These are phyloP conservation scores for Marmota flaviventris DNA, from an alignment of 2,113 vertebrate genomes.

Conservation along the genomic window DNA sequence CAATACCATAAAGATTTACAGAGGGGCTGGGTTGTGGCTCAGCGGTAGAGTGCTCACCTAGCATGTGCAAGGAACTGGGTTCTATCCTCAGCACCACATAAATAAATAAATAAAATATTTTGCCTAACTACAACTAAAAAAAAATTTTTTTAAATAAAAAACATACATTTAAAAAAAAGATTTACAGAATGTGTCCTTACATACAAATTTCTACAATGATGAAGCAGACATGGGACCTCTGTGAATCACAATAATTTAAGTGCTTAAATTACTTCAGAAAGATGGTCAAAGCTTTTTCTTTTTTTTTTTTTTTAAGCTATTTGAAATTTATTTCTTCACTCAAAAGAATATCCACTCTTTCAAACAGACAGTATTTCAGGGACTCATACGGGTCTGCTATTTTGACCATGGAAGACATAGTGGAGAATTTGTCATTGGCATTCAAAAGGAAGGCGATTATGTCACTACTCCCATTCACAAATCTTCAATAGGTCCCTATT, in stretches of 20 bases:
- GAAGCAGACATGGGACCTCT: neutral
- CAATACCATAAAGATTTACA: neutral
- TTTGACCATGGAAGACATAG: constrained; percentile 66
- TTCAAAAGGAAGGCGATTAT: constrained; percentile 75
- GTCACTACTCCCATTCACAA: constrained; percentile 74
- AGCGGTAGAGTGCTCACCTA: too few species aligned
- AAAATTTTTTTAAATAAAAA: too few species aligned
- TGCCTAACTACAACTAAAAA: too few species aligned
- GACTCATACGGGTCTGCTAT: constrained; percentile 3
- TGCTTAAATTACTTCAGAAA: constrained; percentile 50
- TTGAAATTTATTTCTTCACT: constrained; percentile 62
- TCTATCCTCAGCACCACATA: too few species aligned
- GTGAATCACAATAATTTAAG: constrained; percentile 46
- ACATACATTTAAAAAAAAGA: neutral
- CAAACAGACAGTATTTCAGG: constrained; percentile 71
- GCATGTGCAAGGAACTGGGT: too few species aligned
- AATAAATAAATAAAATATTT: too few species aligned
- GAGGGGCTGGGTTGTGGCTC: too few species aligned
- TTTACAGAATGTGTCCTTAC: constrained; percentile 11
- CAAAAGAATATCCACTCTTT: constrained; percentile 70
- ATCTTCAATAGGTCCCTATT: constrained; percentile 73
- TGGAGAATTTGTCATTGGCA: constrained; percentile 44
- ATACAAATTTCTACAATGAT: constrained; percentile 11
- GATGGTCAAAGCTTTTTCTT: neutral
- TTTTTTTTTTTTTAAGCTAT: neutral